These are phyloP conservation scores for Thaumatotibia leucotreta DNA, from an alignment of 1,140 invertebrate species.

Conservation along the genomic window DNA sequence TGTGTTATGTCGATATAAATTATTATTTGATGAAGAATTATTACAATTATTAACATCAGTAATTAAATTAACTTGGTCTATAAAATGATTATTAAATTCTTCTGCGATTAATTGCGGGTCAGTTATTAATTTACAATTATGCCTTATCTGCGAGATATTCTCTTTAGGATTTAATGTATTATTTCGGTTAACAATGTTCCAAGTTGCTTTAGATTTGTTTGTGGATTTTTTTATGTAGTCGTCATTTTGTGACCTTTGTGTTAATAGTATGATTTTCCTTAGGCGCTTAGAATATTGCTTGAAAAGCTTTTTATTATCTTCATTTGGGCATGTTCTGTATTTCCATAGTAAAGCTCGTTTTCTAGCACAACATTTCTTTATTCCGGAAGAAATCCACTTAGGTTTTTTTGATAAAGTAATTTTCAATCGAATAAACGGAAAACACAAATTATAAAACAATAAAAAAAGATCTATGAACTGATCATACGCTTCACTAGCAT, in stretches of 20 bases:
- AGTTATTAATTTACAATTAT: no score
- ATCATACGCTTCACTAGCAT: not conserved
- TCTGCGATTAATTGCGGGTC: no score
- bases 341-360: not conserved
- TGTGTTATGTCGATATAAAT: no score
- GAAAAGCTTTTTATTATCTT: not conserved
- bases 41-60: no score
- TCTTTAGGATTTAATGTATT: no score
- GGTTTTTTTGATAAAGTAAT: not conserved
- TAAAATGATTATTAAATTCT: no score
- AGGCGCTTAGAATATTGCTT: not conserved
- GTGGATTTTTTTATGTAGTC: not conserved
- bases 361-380: not conserved
- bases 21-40: no score
- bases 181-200: conserved; percentile 4
- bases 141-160: no score
- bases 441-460: conserved; percentile 13
- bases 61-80: no score
- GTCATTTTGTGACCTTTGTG: conserved; percentile 4
- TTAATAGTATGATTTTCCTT: not conserved
- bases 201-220: not conserved
- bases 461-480: not conserved
- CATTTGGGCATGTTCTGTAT: not conserved
- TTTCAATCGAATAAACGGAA: not conserved
- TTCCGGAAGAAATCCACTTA: conserved; percentile 9